Evolutionary conservation across 2,888 invertebrate genomes (phyloP), one percentile per base, ranked within the genome.

Genomic region (Serripes groenlandicus): DNA sequence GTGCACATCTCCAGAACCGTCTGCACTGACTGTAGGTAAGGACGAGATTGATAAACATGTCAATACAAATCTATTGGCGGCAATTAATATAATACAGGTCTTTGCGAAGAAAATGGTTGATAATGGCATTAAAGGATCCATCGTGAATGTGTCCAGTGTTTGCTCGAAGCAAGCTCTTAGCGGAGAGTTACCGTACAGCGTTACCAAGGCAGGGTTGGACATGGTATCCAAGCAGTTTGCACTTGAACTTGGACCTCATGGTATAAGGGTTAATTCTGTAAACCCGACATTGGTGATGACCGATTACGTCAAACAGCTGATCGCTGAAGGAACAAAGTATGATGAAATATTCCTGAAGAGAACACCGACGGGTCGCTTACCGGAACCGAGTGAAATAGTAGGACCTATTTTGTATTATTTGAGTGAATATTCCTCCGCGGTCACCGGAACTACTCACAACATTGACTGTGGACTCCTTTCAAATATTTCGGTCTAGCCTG

Each of bases 241-340:
- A 0, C 92, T 97, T 64, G 99, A 99, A 95, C 95, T 98, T 30
- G 99, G 98, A 0, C 96, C 96, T 0, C 95, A 97, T 82, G 92
- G 94, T 90, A 98, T 99, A 90, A 96, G 99, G 28, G 97, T 97
- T 0, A 99, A 99, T 94, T 96, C 96, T 15, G 97, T 99, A 0
- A 98, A 98, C 94, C 99, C 99, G 0, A 99, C 99, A 0, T 98
- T 98, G 0, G 97, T 98, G 26, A 95, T 98, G 96, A 99, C 99
- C 0, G 97, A 97, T 76, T n/a, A n/a, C n/a, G n/a, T n/a, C n/a
- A n/a, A n/a, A n/a, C n/a, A n/a, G n/a, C n/a, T n/a, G n/a, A n/a
- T n/a, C n/a, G n/a, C n/a, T n/a, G n/a, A n/a, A n/a, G n/a, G n/a
- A n/a, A n/a, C n/a, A n/a, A n/a, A n/a, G n/a, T 18, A 42, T 42